Conservation (phyloP, 37 sponge, comb jelly and placozoan species). For the Chondrosia reniformis region DNA sequence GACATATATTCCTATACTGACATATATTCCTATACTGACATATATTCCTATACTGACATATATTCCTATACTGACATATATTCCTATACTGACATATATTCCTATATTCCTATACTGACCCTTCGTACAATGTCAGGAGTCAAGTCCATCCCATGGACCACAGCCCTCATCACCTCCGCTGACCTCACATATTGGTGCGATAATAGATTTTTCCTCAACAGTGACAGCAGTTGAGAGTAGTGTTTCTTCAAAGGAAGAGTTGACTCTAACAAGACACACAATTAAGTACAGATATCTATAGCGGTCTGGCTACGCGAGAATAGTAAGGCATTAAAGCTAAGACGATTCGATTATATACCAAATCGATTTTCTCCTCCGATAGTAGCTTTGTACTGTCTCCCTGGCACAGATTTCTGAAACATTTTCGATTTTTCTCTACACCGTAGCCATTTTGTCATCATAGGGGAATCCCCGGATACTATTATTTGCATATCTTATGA, state of each 20-base stretch:
- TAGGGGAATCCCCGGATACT: too few species aligned
- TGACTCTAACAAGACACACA: too few species aligned
- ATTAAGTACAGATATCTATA: too few species aligned
- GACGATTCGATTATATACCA: too few species aligned
- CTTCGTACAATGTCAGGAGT: slow-evolving; percentile 4
- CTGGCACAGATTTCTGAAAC: too few species aligned
- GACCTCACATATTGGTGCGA: neutral
- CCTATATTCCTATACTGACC: neutral
- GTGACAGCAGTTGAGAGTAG: neutral
- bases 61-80: neutral
- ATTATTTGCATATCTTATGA: too few species aligned
- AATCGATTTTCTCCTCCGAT: too few species aligned
- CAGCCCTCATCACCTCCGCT: neutral
- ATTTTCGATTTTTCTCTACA: too few species aligned
- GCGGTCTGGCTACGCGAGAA: too few species aligned
- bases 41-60: neutral
- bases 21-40: neutral
- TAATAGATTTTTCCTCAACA: neutral
- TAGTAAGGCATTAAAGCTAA: too few species aligned
- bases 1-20: neutral
- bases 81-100: neutral
- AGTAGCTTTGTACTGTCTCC: too few species aligned
- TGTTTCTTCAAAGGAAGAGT: neutral
- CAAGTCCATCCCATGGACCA: neutral
- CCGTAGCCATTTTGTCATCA: too few species aligned